These are phyloP conservation scores for Triplophysa rosa DNA, from an alignment of 2,113 vertebrate species.

Conservation along the genomic window DNA sequence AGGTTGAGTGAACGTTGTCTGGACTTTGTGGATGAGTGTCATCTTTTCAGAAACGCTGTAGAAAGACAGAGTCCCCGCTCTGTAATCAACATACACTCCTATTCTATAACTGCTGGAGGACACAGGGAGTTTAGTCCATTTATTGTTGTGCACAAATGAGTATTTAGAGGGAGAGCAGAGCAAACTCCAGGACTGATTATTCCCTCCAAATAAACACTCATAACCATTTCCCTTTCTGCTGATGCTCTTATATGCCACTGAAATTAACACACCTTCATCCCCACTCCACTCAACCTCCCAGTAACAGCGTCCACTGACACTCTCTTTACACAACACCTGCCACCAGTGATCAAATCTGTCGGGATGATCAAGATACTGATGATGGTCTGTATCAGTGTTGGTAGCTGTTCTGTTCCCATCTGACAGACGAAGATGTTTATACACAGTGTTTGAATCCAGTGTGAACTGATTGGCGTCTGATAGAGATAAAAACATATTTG, in stretches of 20 bases:
- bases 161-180: background rate
- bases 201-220: background rate
- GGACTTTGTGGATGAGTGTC: constrained; percentile 7
- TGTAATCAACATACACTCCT: constrained; percentile 11
- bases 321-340: constrained; percentile 13
- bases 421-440: background rate
- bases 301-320: background rate
- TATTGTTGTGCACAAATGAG: background rate
- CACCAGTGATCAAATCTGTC: background rate
- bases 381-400: background rate
- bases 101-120: background rate
- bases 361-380: background rate
- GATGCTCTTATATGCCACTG: constrained; percentile 16
- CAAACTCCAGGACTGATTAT: background rate
- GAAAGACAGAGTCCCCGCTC: background rate
- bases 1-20: background rate
- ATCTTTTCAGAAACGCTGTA: background rate
- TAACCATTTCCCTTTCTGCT: background rate
- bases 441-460: background rate
- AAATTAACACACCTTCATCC: background rate
- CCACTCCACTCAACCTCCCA: constrained; percentile 14
- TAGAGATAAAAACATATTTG: background rate
- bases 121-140: background rate
- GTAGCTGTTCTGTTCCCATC: background rate
- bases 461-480: background rate